Conservation (phyloP, 2,113 vertebrate genomes). For the Aramus guarauna region DNA sequence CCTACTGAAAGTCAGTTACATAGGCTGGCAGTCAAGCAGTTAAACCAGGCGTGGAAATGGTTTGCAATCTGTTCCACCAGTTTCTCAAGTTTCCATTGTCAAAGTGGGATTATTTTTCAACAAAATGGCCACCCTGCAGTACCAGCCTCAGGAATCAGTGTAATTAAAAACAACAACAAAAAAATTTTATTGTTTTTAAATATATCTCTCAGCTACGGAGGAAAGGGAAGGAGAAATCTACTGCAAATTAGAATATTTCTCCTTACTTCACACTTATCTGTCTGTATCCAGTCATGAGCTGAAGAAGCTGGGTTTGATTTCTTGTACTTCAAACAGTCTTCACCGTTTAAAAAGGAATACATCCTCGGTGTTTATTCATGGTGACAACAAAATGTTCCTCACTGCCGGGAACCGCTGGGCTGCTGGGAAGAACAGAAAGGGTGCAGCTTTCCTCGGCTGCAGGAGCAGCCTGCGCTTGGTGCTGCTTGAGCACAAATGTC, state of each 20-base stretch:
- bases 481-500: neutral
- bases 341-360: neutral
- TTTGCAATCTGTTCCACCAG: conserved; percentile 52
- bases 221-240: neutral
- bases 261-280: neutral
- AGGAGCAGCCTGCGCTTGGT: neutral
- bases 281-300: neutral
- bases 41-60: conserved; percentile 21
- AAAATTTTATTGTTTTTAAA: neutral
- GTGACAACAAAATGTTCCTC: neutral
- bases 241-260: neutral
- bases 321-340: neutral
- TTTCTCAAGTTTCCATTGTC: neutral
- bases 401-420: neutral
- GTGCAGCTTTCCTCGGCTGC: neutral
- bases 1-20: neutral
- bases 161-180: conserved; percentile 38
- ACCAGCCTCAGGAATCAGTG: neutral
- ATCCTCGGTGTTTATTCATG: neutral
- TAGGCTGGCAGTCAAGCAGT: conserved; percentile 47
- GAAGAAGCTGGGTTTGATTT: neutral
- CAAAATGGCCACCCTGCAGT: neutral
- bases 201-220: neutral
- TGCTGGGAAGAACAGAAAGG: neutral
- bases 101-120: neutral